Evolutionary conservation across 1,140 invertebrate genomes (phyloP).

Genomic region (Solenopsis invicta): DNA sequence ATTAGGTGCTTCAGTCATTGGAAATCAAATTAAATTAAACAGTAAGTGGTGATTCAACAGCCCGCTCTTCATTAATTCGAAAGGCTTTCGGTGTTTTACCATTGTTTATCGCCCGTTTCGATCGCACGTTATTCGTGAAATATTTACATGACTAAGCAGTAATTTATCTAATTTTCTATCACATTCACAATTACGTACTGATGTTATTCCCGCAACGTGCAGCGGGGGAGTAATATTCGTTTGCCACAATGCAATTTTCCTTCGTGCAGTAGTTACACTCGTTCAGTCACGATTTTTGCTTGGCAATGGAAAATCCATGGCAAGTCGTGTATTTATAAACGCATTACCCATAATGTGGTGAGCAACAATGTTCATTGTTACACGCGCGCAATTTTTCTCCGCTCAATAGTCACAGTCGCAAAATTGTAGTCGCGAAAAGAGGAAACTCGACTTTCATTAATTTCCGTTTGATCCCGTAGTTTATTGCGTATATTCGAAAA

Average conservation of each 20-base stretch:
- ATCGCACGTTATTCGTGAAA: background rate
- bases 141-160: background rate
- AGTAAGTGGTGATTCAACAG: background rate
- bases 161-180: slow-evolving; percentile 16
- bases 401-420: slow-evolving; percentile 1
- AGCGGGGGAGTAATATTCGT: background rate
- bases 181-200: background rate
- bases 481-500: slow-evolving; percentile 49
- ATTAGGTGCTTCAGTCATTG: background rate
- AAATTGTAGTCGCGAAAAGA: slow-evolving; percentile 35
- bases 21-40: background rate
- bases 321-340: slow-evolving; percentile 10
- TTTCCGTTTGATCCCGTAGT: slow-evolving; percentile 45
- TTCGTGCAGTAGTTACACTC: slow-evolving; percentile 15
- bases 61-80: background rate
- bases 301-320: background rate
- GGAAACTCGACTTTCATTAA: slow-evolving; percentile 37
- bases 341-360: background rate
- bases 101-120: slow-evolving; percentile 1
- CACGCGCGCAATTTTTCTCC: slow-evolving; percentile 31
- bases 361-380: slow-evolving; percentile 38
- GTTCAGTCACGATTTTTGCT: slow-evolving; percentile 33
- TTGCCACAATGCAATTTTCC: slow-evolving; percentile 31
- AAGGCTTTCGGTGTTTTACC: background rate
- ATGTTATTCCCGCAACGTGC: background rate